phyloP scores from a whole-genome alignment of 1,140 invertebrate species.

The Camponotus vicinus region DNA sequence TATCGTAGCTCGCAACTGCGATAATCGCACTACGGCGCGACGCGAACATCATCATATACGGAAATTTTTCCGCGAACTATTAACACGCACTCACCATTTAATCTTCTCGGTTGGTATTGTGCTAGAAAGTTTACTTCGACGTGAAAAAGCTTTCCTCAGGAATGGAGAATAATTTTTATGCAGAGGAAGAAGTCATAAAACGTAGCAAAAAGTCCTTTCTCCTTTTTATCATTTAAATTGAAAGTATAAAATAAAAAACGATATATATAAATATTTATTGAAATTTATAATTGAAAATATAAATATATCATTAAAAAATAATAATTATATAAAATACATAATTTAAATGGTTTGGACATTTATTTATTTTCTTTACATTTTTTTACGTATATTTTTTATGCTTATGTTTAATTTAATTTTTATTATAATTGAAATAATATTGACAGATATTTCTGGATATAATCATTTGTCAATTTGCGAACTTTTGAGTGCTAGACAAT shows the following conservation, averaged over 20 bases:
- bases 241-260: not conserved
- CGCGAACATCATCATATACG: slow-evolving; percentile 18
- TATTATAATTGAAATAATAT: not conserved
- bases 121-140: slow-evolving; percentile 10
- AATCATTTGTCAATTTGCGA: not conserved
- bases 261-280: not conserved
- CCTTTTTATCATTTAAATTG: not conserved
- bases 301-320: not conserved
- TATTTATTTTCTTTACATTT: not conserved
- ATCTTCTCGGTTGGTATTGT: not conserved
- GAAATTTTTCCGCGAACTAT: slow-evolving; percentile 39
- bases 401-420: not conserved
- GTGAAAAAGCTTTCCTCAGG: not conserved
- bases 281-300: not conserved
- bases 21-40: slow-evolving; percentile 34
- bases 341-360: not conserved
- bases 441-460: not conserved
- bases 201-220: too few species aligned
- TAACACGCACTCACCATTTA: slow-evolving; percentile 38
- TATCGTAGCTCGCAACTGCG: slow-evolving; percentile 36
- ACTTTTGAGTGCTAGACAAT: not conserved
- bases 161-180: slow-evolving; percentile 12
- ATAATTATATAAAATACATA: not conserved
- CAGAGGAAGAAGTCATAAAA: not conserved
- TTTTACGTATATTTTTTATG: not conserved